These are phyloP conservation scores for Ctena decussata DNA, from an alignment of 2,888 invertebrate genomes.

Conservation along the genomic window DNA sequence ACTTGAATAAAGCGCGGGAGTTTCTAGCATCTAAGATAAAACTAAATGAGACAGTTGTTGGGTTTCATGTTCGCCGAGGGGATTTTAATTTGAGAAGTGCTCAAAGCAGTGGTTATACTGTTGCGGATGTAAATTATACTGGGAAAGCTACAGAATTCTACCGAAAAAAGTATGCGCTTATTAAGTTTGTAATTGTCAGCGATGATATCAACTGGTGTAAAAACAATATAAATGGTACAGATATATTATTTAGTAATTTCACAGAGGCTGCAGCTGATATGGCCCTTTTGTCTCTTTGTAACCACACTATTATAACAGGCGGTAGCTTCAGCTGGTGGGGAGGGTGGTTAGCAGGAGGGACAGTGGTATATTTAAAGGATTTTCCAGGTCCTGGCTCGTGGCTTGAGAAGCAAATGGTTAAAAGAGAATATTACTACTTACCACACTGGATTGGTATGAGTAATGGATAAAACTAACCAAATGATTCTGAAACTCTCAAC, in stretches of 20 bases:
- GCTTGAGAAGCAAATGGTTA: neutral
- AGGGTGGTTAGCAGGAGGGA: slow-evolving; percentile 9
- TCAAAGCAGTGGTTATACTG: neutral
- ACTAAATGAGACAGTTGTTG: neutral
- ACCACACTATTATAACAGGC: neutral
- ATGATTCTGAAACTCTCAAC: too few relatives aligned
- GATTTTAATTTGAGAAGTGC: neutral
- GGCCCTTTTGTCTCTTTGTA: slow-evolving; percentile 9
- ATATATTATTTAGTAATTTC: neutral
- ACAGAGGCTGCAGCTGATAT: neutral
- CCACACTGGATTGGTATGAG: neutral
- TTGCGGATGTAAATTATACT: neutral
- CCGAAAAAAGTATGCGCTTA: neutral
- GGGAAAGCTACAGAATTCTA: neutral
- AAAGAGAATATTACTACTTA: neutral
- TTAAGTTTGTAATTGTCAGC: neutral
- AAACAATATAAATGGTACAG: neutral
- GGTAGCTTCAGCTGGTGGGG: slow-evolving; percentile 32
- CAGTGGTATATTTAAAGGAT: neutral
- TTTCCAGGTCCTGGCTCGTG: neutral
- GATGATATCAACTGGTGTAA: slow-evolving; percentile 20
- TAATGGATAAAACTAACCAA: too few relatives aligned
- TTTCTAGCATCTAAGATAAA: neutral
- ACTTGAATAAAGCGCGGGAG: neutral
- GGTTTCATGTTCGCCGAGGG: neutral